phyloP scores from a whole-genome alignment of 2,797 vertebrate genomes.

The Thripadectes ignobilis region DNA sequence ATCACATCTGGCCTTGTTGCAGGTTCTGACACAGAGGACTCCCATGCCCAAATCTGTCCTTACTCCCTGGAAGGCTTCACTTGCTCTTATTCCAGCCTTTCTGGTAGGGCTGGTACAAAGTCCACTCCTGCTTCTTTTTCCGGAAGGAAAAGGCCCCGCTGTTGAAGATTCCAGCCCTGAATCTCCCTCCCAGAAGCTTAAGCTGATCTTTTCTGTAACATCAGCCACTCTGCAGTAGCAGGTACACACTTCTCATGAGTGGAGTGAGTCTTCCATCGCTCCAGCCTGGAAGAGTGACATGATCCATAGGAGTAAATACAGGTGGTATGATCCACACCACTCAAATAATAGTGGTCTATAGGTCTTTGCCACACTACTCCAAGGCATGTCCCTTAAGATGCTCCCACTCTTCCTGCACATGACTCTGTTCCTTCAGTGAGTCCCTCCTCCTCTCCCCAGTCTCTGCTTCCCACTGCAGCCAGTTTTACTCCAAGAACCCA shows the following conservation, averaged over 20 bases:
- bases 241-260: not conserved
- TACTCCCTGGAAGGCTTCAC: not conserved
- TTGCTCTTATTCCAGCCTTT: not conserved
- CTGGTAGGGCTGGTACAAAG: not conserved
- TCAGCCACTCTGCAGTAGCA: not conserved
- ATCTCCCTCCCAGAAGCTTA: not conserved
- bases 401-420: not conserved
- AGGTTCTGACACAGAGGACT: not conserved
- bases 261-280: not conserved
- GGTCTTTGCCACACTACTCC: not conserved
- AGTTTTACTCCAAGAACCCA: fast-evolving
- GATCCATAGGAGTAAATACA: not conserved
- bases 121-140: not conserved
- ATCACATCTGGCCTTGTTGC: not conserved
- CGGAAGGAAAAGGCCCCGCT: not conserved
- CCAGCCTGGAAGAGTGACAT: not conserved
- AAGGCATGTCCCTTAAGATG: not conserved
- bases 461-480: not conserved
- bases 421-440: not conserved
- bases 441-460: not conserved
- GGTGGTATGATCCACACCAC: not conserved
- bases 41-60: fast-evolving
- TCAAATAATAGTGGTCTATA: not conserved
- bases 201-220: not conserved
- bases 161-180: fast-evolving